Base-by-base conservation (phyloP, 2,797 vertebrate species). In the Enteromius thamalakanensis region DNA sequence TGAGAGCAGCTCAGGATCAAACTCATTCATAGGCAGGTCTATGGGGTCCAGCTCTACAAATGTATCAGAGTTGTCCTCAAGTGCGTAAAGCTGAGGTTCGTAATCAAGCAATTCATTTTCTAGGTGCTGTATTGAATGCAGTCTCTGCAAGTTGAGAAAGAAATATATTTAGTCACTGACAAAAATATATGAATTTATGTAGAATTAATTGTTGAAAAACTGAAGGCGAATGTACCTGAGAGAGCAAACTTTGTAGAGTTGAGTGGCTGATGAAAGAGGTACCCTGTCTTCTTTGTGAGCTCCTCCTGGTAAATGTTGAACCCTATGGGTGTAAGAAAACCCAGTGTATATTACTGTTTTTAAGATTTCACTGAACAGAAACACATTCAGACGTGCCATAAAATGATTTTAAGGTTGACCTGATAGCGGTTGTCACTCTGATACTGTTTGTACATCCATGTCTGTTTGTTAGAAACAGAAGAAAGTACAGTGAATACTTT, bases 21-120 rank as follows among this genome's bases (percentile, higher is more conserved):
- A 86, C 9, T 49, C 21, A 0, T 79, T 26, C 0, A 81, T 89
- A 4, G 83, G 19, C 72, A 88, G 76, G 21, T 1, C 34, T 6
- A 92, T 86, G 9, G 3, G 14, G 0, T 91, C 90, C 71, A 94
- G 83, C 6, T 92, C 90, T 21, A 78, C 42, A 21, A 47, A 0
- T 0, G 11, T 7, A 6, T 86, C 4, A 0, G 0, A 15, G 49
- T 89, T 74, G 0, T 89, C 88, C 23, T 93, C 92, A 0, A 90
- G 69, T 42, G 68, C 32, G 0, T 94, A 91, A 53, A 58, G 0
- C 3, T 90, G 88, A 85, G 87, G 91, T 11, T 78, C 29, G n/a
- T 89, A 79, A 55, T 91, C 64, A 1, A 2, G 9, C 21, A 84
- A 69, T 10, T 87, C 68, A 1, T 82, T 64, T 69, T 86, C 87